phyloP scores from a whole-genome alignment of 2,797 vertebrate species.

The Neostethus bicornis region DNA sequence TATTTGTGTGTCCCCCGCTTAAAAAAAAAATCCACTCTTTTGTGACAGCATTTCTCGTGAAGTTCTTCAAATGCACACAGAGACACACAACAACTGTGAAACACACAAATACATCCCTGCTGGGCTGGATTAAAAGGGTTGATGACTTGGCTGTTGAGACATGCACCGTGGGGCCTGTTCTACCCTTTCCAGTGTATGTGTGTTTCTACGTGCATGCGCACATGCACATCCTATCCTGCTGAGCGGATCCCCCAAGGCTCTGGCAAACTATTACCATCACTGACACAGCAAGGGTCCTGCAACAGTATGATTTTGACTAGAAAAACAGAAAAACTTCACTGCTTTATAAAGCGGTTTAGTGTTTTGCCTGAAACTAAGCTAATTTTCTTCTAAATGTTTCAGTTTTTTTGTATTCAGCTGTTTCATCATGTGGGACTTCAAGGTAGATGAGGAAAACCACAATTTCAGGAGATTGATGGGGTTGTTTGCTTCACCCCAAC shows the following conservation, averaged over 20 bases:
- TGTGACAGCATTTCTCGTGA: constrained; percentile 33
- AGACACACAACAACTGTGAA: constrained; percentile 41
- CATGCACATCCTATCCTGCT: constrained; percentile 41
- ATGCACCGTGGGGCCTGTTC: constrained; percentile 54
- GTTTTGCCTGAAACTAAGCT: constrained; percentile 43
- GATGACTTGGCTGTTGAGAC: constrained; percentile 77
- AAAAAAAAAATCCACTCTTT: constrained; percentile 34
- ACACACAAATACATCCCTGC: constrained; percentile 65
- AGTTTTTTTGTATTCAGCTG: constrained; percentile 2
- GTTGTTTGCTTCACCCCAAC: constrained; percentile 19
- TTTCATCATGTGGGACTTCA: constrained; percentile 40
- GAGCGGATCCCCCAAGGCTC: constrained; percentile 67
- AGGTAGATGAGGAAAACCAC: constrained; percentile 33
- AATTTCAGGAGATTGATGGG: constrained; percentile 28
- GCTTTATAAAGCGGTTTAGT: constrained; percentile 31
- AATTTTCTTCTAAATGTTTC: constrained; percentile 25
- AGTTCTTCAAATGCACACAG: constrained; percentile 34
- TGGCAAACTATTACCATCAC: constrained; percentile 75
- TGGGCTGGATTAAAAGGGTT: constrained; percentile 72
- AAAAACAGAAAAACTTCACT: constrained; percentile 26
- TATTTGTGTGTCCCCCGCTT: constrained; percentile 16
- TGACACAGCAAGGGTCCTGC: constrained; percentile 66
- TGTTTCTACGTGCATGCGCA: constrained; percentile 21
- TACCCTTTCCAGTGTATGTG: constrained; percentile 64
- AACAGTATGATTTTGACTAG: constrained; percentile 62